Evolutionary conservation across 2,113 vertebrate species (phyloP), one percentile per base, ranked within the genome.

Genomic region (Lanius collurio): DNA sequence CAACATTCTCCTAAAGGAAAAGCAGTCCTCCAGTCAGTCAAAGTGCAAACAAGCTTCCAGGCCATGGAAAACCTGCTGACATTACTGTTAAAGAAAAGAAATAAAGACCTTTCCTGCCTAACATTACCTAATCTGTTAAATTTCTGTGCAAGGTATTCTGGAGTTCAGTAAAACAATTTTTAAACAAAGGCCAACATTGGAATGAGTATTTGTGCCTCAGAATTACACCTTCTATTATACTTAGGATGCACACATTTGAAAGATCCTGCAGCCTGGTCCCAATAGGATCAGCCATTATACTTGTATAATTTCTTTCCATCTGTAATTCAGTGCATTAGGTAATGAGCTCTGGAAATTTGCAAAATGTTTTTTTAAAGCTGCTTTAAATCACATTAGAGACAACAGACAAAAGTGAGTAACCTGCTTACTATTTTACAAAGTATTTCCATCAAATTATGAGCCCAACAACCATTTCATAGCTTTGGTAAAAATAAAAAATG

Each of bases 381-480:
- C 80, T 83, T 60, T 97, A 90, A 96, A 95, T 94, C 33, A 81
- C 68, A 93, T 80, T 81, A 90, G 81, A 95, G 57, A 83, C 81
- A 81, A 57, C 46, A 83, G 78, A 69, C 24, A 83, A 79, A 74
- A 83, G 60, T 67, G 44, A 59, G 77, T 77, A 80, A 93, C 26
- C 41, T 33, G 22, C 57, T 78, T 71, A 92, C 83, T 89, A 83
- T 93, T 95, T 96, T 68, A 91, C 73, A 87, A 94, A 94, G 83
- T 47, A 65, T 81, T 92, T 96, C 90, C 82, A 94, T 90, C 88
- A 92, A 95, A 95, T 89, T 93, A 35, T 19, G 41, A 87, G 47
- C 64, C 60, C 92, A 94, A 76, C 69, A 93, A 68, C 70, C 56
- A 93, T 52, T 60, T 91, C 69, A 95, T 18, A 56, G 87, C 83